Evolutionary conservation across 2,888 invertebrate genomes (phyloP).

Genomic region (Pimpla rufipes): DNA sequence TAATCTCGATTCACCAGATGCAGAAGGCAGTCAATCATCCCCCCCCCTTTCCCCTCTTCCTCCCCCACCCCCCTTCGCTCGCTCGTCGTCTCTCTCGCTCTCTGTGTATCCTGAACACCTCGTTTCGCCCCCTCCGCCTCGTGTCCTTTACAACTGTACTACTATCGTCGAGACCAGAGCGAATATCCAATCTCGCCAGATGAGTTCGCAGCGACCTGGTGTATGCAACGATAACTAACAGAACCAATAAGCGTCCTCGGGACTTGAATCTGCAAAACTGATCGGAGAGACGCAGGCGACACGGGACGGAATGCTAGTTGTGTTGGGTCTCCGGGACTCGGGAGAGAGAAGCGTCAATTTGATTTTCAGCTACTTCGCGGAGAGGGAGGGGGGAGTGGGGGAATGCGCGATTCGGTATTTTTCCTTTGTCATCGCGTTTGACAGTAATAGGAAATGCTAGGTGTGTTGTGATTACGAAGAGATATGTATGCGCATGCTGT

Average conservation of each 20-base stretch:
- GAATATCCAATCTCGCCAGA: conserved; percentile 30
- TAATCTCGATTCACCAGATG: conserved; percentile 48
- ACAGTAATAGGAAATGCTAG: too few relatives aligned
- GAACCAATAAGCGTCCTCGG: not conserved
- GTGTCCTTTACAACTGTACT: conserved; percentile 13
- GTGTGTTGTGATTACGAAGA: too few relatives aligned
- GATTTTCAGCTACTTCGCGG: too few relatives aligned
- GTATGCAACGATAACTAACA: conserved; percentile 8
- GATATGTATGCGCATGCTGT: too few relatives aligned
- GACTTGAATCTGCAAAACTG: not conserved
- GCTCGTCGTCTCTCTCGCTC: not conserved
- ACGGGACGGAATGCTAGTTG: too few relatives aligned
- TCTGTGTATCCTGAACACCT: not conserved
- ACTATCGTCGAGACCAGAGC: conserved; percentile 10
- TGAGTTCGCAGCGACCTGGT: not conserved
- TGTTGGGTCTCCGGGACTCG: too few relatives aligned
- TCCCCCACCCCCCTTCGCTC: not conserved
- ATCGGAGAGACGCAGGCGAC: not conserved
- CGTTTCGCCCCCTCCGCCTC: not conserved
- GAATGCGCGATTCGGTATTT: too few relatives aligned
- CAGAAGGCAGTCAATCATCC: conserved; percentile 35
- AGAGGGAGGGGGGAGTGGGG: too few relatives aligned
- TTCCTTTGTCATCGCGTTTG: too few relatives aligned
- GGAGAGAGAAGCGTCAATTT: too few relatives aligned
- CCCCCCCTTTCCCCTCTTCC: not conserved